A percentile compares a stretch with the other conserved stretches of the same genome.
Evolutionary conservation across 2,797 vertebrate species (phyloP).

Genomic region (Urophycis tenuis): DNA sequence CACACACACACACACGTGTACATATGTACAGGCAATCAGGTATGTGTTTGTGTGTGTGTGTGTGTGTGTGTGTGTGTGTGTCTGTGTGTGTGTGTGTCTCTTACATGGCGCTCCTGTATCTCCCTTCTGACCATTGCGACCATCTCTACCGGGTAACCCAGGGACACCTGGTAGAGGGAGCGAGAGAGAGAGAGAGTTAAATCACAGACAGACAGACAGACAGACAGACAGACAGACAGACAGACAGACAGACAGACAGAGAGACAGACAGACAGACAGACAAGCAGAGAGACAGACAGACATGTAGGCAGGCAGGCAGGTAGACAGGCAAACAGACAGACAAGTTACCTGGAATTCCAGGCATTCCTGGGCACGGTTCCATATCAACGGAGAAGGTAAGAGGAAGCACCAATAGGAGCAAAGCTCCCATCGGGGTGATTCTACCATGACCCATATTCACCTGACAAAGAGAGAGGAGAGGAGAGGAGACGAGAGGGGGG

Average conservation of each 20-base stretch:
- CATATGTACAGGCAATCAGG: not conserved
- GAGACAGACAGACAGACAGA: not conserved
- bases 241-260: constrained; percentile 3
- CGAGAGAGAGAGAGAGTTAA: constrained; percentile 2
- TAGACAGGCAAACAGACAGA: not conserved
- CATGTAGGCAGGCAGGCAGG: not conserved
- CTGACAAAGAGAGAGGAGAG: constrained; percentile 22
- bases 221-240: constrained; percentile 12
- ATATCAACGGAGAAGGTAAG: constrained; percentile 25
- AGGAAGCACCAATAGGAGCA: constrained; percentile 32
- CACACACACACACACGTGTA: not conserved
- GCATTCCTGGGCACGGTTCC: constrained; percentile 45
- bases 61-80: constrained; percentile 11
- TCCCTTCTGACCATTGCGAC: constrained; percentile 48
- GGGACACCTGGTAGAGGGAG: constrained; percentile 47
- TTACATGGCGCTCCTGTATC: constrained; percentile 51
- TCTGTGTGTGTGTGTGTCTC: constrained; percentile 7
- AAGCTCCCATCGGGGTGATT: not conserved
- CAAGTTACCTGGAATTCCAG: constrained; percentile 51
- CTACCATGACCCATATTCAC: constrained; percentile 32
- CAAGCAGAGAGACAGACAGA: not conserved
- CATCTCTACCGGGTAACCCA: constrained; percentile 52
- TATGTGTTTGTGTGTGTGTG: constrained; percentile 11
- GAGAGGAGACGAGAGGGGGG: not conserved
- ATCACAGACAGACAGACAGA: not conserved